Evolutionary conservation across 2,113 vertebrate species (phyloP).

Genomic region (Garra rufa): DNA sequence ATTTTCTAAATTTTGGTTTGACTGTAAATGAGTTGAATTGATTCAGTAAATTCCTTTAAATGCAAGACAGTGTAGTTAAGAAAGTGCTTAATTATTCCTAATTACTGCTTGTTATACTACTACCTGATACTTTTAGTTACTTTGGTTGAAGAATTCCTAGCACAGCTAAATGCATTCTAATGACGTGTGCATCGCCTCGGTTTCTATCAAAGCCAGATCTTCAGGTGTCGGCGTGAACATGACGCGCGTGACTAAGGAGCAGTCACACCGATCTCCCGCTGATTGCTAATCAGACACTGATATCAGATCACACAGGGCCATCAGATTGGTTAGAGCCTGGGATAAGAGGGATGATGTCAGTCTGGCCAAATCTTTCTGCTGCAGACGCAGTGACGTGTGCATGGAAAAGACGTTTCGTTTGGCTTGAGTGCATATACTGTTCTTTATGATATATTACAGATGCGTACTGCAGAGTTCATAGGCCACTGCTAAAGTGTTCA

Average conservation of each 20-base stretch:
- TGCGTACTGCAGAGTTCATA: neutral
- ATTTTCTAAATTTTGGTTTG: no score
- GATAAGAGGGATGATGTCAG: conserved; percentile 44
- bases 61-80: neutral
- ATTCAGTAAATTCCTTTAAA: neutral
- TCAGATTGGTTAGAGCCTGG: conserved; percentile 54
- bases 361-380: conserved; percentile 42
- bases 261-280: conserved; percentile 39
- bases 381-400: neutral
- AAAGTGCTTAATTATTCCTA: neutral
- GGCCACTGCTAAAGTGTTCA: neutral
- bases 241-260: conserved; percentile 32
- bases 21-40: neutral
- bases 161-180: conserved; percentile 37
- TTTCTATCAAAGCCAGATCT: conserved; percentile 46
- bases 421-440: neutral
- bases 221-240: conserved; percentile 10
- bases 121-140: neutral
- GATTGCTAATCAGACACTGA: conserved; percentile 58
- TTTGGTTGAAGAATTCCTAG: neutral
- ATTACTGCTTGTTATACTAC: neutral
- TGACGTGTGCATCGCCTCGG: conserved; percentile 1
- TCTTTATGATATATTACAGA: conserved; percentile 12
- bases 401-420: neutral
- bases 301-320: conserved; percentile 55